Evolutionary conservation across 2,797 vertebrate genomes (phyloP), one percentile per base, ranked within the genome.

Genomic region (Rhynchonycteris naso): DNA sequence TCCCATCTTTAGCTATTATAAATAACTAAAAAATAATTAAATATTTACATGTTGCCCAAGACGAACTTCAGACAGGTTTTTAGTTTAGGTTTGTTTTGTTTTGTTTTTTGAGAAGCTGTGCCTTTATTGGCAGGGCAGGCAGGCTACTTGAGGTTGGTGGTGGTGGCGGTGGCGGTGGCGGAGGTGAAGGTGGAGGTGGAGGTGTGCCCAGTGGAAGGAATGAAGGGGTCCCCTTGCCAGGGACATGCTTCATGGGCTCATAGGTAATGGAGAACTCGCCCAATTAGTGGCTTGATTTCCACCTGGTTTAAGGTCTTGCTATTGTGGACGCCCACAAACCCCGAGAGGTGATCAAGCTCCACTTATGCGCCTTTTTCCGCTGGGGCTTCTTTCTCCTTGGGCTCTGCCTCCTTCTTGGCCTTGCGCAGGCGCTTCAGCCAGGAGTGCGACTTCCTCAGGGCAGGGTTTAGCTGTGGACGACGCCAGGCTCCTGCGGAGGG

Each of bases 371-470:
- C 43, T 54, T 69, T 43, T 8, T 15, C 52, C n/a, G n/a, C 78
- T 16, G 52, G 11, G n/a, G 8, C 63, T 16, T 30, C 72, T 24
- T 16, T 30, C 72, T 24, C 3, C 0, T 0, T 5, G 22, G 38
- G 18, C 1, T 4, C 8, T 0, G 1, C 63, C 28, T 35, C 18
- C 28, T 28, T 3, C 38, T 26, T 7, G 28, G 16, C 47, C 18
- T 21, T 15, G 63, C 22, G 63, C 54, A 78, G 43, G 71, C 16
- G 3, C 79, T 11, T 4, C 16, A 1, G 47, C 28, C 4, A 12
- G 13, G 12, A 3, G 16, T 4, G 24, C 7, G 0, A 33, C 47
- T 4, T 0, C 10, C 0, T 1, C 4, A 6, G 38, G 2, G 15
- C 12, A 0, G 10, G 19, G 15, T 52, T 18, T 21, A 4, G 2